These are phyloP conservation scores for Peucedramus taeniatus DNA, from an alignment of 2,113 vertebrate species.

Conservation along the genomic window DNA sequence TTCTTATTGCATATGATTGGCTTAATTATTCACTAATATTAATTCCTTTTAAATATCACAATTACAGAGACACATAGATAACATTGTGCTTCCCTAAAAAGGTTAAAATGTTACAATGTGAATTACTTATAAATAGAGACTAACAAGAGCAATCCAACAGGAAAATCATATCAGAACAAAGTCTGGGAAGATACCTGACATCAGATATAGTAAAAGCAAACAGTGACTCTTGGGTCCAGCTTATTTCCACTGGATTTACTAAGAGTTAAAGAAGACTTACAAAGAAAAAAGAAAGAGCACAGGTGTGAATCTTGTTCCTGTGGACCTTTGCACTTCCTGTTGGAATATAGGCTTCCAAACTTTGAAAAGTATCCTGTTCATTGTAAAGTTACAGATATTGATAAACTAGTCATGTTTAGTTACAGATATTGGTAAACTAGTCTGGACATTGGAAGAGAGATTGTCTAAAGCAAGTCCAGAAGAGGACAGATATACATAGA, in stretches of 20 bases:
- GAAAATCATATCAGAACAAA: not conserved
- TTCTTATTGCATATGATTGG: not conserved
- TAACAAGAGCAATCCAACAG: not conserved
- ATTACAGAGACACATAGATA: not conserved
- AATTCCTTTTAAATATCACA: not conserved
- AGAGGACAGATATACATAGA: not conserved
- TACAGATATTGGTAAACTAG: not conserved
- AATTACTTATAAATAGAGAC: not conserved
- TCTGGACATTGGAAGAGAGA: not conserved
- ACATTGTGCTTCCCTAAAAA: not conserved
- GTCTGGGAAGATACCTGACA: not conserved
- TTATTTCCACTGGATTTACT: not conserved
- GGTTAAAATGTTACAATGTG: not conserved
- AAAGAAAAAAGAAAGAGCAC: not conserved
- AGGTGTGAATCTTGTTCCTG: not conserved
- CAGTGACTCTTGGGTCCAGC: not conserved
- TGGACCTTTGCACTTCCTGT: not conserved
- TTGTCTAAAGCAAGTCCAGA: not conserved
- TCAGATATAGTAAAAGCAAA: not conserved
- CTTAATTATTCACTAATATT: not conserved
- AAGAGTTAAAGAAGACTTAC: not conserved
- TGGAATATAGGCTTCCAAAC: not conserved
- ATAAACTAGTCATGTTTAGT: not conserved
- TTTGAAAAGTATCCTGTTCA: not conserved
- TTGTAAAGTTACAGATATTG: not conserved